Percentiles rank a stretch among this genome's conserved stretches.
Conservation (phyloP, 2,797 vertebrate genomes). For the Streptopelia turtur region DNA sequence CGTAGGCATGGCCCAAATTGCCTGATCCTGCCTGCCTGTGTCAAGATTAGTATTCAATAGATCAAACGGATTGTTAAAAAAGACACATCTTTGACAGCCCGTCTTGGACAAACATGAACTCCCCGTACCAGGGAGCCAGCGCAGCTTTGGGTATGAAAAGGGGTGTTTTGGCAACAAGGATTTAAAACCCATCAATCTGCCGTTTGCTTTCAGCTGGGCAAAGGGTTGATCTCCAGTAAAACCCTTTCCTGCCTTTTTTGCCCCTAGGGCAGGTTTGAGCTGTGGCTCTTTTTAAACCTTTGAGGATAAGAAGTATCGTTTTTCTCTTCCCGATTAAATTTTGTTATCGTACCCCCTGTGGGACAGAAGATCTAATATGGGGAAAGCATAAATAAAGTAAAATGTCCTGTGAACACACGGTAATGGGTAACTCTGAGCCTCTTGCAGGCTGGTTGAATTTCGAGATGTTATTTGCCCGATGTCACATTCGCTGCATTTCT, state of each 20-base stretch:
- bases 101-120: not conserved
- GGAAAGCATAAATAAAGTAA: not conserved
- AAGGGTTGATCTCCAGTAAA: not conserved
- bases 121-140: not conserved
- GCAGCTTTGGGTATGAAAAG: not conserved
- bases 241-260: not conserved
- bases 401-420: not conserved
- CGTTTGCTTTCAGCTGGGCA: not conserved
- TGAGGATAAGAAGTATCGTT: not conserved
- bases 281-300: not conserved
- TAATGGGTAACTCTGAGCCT: not conserved
- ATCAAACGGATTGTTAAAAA: not conserved
- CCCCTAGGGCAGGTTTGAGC: slow-evolving; percentile 17
- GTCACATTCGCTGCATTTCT: not conserved
- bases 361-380: not conserved
- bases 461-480: not conserved
- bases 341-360: not conserved
- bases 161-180: slow-evolving; percentile 43
- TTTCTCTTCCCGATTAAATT: not conserved
- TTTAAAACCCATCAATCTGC: not conserved
- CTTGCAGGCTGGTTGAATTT: not conserved
- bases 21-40: not conserved
- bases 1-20: rapidly evolving
- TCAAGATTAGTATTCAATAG: not conserved
- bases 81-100: slow-evolving; percentile 1